A percentile compares a stretch with the other conserved stretches of the same genome.
Evolutionary conservation across 2,113 vertebrate species (phyloP).

Genomic region (Lathamus discolor): DNA sequence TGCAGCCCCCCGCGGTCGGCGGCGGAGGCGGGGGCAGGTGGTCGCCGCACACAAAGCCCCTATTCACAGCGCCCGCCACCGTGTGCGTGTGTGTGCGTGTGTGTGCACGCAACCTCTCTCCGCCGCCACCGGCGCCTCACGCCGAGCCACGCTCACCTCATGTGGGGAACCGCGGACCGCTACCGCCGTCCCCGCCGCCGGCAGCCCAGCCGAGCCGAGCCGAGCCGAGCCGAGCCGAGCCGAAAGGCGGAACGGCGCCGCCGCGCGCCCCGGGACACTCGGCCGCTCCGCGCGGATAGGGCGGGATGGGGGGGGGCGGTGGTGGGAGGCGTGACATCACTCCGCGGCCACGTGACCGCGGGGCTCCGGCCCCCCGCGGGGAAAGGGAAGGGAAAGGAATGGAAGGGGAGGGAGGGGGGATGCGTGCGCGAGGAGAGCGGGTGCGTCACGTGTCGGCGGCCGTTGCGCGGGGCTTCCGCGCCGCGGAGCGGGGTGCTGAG

Average conservation of each 20-base stretch:
- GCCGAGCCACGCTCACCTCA: neutral
- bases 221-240: neutral
- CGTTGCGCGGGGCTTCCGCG: neutral
- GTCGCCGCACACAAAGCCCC: conserved; percentile 28
- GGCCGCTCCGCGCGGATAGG: neutral
- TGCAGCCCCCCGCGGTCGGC: neutral
- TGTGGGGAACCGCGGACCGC: neutral
- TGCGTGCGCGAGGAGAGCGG: neutral
- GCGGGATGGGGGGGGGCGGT: neutral
- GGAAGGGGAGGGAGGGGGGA: too few relatives aligned
- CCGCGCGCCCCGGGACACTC: neutral
- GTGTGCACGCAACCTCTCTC: neutral
- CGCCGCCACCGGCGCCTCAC: neutral
- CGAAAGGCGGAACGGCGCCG: neutral
- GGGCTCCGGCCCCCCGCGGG: neutral
- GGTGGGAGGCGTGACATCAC: neutral
- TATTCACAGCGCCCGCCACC: neutral
- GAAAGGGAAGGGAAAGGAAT: too few relatives aligned
- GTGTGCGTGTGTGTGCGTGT: too few relatives aligned
- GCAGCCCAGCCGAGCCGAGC: neutral
- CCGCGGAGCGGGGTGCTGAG: neutral
- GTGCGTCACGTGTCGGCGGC: conserved; percentile 50
- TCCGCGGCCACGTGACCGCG: neutral
- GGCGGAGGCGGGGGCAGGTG: conserved; percentile 27
- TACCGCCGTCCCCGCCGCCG: neutral